phyloP scores from a whole-genome alignment of 2,888 invertebrate species.

The Sarcophaga rosellei region DNA sequence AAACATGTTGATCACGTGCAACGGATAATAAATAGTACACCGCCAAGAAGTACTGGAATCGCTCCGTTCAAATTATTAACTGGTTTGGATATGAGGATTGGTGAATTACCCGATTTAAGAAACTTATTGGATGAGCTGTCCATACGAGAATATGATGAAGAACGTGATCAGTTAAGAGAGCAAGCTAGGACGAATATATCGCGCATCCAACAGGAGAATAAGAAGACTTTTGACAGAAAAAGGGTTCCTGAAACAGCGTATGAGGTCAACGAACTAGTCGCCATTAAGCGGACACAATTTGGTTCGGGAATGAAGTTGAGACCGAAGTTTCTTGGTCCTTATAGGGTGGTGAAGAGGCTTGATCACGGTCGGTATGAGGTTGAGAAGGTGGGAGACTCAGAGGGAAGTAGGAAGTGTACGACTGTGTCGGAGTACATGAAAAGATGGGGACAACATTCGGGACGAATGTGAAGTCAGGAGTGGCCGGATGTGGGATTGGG shows the following conservation, averaged over 20 bases:
- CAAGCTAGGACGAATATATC: slow-evolving; percentile 13
- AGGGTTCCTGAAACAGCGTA: not conserved
- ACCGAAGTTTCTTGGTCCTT: slow-evolving; percentile 1
- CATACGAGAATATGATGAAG: not conserved
- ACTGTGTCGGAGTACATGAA: not conserved
- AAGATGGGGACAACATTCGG: not conserved
- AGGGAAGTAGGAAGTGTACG: not conserved
- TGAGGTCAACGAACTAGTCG: not conserved
- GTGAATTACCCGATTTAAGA: not conserved
- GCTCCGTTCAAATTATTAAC: not conserved
- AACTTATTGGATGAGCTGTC: not conserved
- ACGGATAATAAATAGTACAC: too few relatives aligned
- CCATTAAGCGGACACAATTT: not conserved
- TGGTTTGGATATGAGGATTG: not conserved
- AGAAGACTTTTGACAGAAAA: not conserved
- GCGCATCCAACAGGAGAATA: not conserved
- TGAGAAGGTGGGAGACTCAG: not conserved
- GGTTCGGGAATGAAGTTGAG: not conserved
- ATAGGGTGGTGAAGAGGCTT: not conserved
- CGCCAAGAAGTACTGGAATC: not conserved
- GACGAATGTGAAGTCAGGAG: not conserved
- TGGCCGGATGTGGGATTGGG: not conserved
- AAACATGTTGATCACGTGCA: too few relatives aligned
- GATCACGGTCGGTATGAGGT: too few relatives aligned
- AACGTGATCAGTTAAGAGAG: not conserved